These are phyloP conservation scores for Neotoxoptera formosana DNA, from an alignment of 1,140 invertebrate genomes.

Conservation along the genomic window DNA sequence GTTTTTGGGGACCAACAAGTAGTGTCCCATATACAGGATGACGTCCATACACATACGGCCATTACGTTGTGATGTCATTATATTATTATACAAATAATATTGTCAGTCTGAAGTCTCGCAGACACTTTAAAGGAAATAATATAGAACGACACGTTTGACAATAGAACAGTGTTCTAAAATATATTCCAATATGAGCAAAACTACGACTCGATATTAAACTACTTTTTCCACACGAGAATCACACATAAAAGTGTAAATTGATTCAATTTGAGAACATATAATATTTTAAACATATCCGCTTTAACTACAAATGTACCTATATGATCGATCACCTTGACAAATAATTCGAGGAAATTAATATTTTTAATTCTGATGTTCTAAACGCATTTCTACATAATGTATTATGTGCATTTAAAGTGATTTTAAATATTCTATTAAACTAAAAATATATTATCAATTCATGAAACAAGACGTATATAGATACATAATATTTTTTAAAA, in stretches of 20 bases:
- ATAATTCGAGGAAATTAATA: neutral
- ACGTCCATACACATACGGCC: neutral
- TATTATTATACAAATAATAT: neutral
- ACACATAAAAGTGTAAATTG: neutral
- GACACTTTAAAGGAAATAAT: neutral
- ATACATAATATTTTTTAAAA: constrained; percentile 21
- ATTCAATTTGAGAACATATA: neutral
- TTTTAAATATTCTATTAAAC: neutral
- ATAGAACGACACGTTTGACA: neutral
- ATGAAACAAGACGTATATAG: too few species aligned
- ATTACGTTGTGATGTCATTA: neutral
- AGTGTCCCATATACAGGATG: neutral
- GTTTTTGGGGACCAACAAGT: neutral
- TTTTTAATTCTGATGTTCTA: neutral
- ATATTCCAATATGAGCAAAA: too few species aligned
- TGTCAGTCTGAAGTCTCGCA: neutral
- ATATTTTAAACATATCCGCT: neutral
- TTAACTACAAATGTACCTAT: too few species aligned
- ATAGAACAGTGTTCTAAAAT: neutral
- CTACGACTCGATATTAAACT: too few species aligned
- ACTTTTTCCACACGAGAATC: neutral
- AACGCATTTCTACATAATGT: neutral
- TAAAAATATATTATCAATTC: neutral
- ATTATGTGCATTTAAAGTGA: neutral
- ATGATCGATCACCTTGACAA: neutral